A percentile compares a stretch with the other conserved stretches of the same genome.
Conservation (phyloP, 2,888 invertebrate species). For the Melanostoma scalare region DNA sequence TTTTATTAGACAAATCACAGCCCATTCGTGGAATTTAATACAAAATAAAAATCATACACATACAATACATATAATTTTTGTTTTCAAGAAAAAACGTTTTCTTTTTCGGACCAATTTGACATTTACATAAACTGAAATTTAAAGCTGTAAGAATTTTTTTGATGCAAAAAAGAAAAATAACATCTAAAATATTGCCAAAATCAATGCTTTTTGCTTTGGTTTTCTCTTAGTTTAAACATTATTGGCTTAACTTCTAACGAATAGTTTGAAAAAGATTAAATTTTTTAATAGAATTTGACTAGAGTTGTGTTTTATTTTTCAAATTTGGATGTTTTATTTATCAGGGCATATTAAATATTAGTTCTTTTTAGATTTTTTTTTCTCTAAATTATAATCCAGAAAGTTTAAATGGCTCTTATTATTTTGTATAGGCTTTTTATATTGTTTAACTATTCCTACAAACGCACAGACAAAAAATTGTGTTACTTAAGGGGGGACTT, state of each 20-base stretch:
- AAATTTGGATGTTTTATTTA: constrained; percentile 71
- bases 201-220: constrained; percentile 77
- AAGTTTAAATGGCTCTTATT: constrained; percentile 41
- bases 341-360: constrained; percentile 68
- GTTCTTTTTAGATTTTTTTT: constrained; percentile 33
- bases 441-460: constrained; percentile 59
- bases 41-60: constrained; percentile 59
- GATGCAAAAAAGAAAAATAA: constrained; percentile 22
- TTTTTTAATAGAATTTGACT: constrained; percentile 81
- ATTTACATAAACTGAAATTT: constrained; percentile 40
- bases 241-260: constrained; percentile 67
- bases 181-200: constrained; percentile 79
- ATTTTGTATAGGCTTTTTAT: constrained; percentile 50
- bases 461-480: constrained; percentile 74
- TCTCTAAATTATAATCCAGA: constrained; percentile 31
- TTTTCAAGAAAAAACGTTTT: constrained; percentile 65
- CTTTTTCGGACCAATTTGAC: constrained; percentile 53
- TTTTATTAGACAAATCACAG: constrained; percentile 77
- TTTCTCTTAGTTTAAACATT: constrained; percentile 42
- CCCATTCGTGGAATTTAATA: constrained; percentile 77
- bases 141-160: constrained; percentile 58
- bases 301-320: constrained; percentile 75
- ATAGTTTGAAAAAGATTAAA: constrained; percentile 72
- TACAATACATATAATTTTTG: constrained; percentile 16
- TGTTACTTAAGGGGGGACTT: constrained; percentile 78